A percentile compares a stretch with the other conserved stretches of the same genome.
phyloP scores from a whole-genome alignment of 1,140 invertebrate genomes.

The Zaprionus lachaisei region DNA sequence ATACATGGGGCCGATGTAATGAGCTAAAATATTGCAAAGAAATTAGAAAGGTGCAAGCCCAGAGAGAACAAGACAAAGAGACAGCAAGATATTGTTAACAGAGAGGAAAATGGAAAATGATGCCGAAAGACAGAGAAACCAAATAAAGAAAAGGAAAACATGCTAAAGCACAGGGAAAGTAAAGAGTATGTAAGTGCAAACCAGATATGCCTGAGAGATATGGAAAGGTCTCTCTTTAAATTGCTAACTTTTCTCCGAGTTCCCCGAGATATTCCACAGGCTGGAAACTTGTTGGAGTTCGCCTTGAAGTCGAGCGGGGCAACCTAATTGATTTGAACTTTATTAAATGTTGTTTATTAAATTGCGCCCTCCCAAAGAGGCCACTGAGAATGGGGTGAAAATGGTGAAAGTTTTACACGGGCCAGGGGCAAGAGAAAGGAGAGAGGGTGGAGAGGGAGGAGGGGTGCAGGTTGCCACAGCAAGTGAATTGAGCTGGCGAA shows the following conservation, averaged over 20 bases:
- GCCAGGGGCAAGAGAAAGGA: neutral
- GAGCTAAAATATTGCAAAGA: too few relatives aligned
- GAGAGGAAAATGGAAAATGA: neutral
- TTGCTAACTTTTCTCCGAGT: neutral
- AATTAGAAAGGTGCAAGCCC: neutral
- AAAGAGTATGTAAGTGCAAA: neutral
- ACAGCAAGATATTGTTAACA: neutral
- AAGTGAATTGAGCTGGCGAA: conserved; percentile 15
- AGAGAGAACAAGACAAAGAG: neutral
- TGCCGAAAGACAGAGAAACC: neutral
- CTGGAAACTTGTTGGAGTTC: neutral
- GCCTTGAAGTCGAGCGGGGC: neutral
- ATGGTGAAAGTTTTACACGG: conserved; percentile 13
- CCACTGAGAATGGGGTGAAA: conserved; percentile 8
- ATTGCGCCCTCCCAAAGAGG: conserved; percentile 10
- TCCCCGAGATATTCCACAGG: neutral
- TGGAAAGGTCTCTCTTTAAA: neutral
- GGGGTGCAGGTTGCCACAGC: neutral
- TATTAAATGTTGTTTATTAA: conserved; percentile 45
- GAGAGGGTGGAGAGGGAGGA: neutral
- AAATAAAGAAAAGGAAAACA: neutral
- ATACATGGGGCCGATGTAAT: too few relatives aligned
- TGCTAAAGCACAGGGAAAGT: neutral
- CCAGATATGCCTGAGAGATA: neutral
- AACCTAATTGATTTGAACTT: conserved; percentile 33